Evolutionary conservation across 2,888 invertebrate species (phyloP), one percentile per base, ranked within the genome.

Genomic region (Ypsolopha scabrella): DNA sequence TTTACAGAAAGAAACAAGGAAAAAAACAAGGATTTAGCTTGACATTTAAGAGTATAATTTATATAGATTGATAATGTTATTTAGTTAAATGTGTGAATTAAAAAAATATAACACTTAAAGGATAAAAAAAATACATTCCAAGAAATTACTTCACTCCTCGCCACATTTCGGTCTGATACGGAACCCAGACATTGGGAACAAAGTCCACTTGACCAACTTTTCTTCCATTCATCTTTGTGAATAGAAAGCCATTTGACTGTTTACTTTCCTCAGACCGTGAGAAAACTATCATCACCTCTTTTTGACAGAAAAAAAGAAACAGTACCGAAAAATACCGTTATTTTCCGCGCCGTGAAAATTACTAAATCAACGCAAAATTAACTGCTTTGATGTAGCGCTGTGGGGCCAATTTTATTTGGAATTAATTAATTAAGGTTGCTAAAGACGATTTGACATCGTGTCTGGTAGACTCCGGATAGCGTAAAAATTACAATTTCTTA

Each of bases 261-360:
- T 76, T 73, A 68, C 70, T 78, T 75, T 71, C 69, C 63, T 66
- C 68, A 10, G 70, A 77, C 72, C 83, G 82, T 83, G 83, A 75
- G 85, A 83, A 80, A 79, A 68, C 61, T 24, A 64, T 65, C 71
- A 68, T 68, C 65, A 61, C 61, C 63, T 47, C 33, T 45, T 52
- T 44, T 47, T 37, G 66, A 63, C 59, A 60, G 60, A 63, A 63
- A 58, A 60, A 55, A 55, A 57, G 61, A 80, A 79, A 75, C 74
- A 64, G 75, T 80, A 72, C 60, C 67, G 65, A 70, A 63, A 62
- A 61, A 63, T 72, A 85, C 85, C 76, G 83, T 83, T 85, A 82
- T 76, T 80, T 80, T 82, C 75, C 80, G 80, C 82, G 77, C 80
- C 85, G 82, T 81, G 75, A 70, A 85, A 83, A 86, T 82, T 74